These are phyloP conservation scores for Pachyramphus minor DNA, from an alignment of 2,113 vertebrate species.

Conservation along the genomic window DNA sequence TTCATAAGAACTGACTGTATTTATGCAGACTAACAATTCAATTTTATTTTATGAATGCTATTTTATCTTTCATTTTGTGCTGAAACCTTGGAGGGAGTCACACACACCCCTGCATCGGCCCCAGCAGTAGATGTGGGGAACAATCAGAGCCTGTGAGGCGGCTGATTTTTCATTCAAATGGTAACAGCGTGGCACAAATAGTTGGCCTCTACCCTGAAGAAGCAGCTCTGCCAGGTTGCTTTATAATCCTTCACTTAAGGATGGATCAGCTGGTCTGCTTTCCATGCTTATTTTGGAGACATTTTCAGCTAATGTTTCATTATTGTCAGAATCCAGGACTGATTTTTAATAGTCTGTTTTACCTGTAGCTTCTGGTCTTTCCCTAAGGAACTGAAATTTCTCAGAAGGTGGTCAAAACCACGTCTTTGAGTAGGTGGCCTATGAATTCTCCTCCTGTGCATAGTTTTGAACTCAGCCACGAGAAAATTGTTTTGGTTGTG, in stretches of 20 bases:
- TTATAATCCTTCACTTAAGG: background rate
- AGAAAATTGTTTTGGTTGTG: background rate
- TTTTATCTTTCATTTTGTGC: background rate
- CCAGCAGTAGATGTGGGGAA: background rate
- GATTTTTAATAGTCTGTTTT: background rate
- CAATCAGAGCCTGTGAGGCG: background rate
- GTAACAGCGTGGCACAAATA: background rate
- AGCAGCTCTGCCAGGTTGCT: background rate
- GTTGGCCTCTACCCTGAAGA: background rate
- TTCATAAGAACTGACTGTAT: background rate
- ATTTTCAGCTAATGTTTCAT: fast-evolving
- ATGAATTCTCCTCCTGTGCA: background rate
- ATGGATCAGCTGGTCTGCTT: background rate
- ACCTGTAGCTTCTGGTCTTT: background rate
- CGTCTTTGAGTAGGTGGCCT: background rate
- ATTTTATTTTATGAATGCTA: background rate
- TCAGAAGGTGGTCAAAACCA: background rate
- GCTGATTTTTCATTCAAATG: background rate
- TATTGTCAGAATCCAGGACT: background rate
- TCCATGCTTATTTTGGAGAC: background rate
- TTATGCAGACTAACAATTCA: background rate
- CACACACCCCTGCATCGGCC: background rate
- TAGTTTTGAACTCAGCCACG: background rate
- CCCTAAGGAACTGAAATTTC: background rate
- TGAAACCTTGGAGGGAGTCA: background rate